A percentile compares a stretch with the other conserved stretches of the same genome.
phyloP scores from a whole-genome alignment of 1,140 invertebrate species.

The Magallana ariakensis region DNA sequence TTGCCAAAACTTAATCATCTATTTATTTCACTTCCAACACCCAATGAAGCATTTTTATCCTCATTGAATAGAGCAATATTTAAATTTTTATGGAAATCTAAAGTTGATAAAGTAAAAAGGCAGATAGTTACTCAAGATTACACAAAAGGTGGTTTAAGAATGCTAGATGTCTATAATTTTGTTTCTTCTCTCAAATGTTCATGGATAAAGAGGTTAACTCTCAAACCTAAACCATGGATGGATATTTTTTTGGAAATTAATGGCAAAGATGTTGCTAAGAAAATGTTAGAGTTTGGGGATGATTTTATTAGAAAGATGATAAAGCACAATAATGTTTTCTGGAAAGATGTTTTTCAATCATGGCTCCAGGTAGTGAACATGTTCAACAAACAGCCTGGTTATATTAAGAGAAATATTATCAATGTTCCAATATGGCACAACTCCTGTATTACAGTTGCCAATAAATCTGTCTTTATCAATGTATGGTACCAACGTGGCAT shows the following conservation, averaged over 20 bases:
- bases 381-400: not conserved
- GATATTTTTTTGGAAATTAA: constrained; percentile 18
- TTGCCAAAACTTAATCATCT: constrained; percentile 47
- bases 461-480: not conserved
- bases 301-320: not conserved
- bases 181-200: constrained; percentile 38
- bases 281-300: constrained; percentile 40
- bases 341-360: constrained; percentile 43
- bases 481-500: constrained; percentile 2
- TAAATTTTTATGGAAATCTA: constrained; percentile 42
- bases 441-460: not conserved
- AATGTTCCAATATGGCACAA: not conserved
- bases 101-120: constrained; percentile 34
- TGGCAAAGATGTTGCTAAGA: not conserved
- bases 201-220: constrained; percentile 45
- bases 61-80: constrained; percentile 8
- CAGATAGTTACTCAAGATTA: not conserved
- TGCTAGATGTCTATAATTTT: constrained; percentile 3
- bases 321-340: constrained; percentile 26
- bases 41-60: not conserved
- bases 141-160: constrained; percentile 14
- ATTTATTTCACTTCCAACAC: constrained; percentile 40
- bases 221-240: constrained; percentile 1
- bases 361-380: constrained; percentile 14
- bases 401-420: not conserved